Evolutionary conservation across 1,140 invertebrate species (phyloP).

Genomic region (Bombus sibiricus): DNA sequence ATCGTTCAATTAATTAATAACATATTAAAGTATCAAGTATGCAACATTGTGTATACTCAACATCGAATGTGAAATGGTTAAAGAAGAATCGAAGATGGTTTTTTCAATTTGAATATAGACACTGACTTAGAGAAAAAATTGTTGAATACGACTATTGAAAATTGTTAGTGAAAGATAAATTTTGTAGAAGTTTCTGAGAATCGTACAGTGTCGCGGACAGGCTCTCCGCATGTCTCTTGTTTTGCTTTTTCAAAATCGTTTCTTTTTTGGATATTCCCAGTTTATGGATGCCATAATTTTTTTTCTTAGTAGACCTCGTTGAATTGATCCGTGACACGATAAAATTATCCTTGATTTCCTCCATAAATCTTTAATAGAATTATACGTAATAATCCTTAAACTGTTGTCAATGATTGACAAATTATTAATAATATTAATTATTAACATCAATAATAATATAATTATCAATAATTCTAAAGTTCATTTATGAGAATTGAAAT

Average conservation of each 20-base stretch:
- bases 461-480: not conserved
- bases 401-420: too few species aligned
- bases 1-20: not conserved
- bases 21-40: not conserved
- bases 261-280: not conserved
- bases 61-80: not conserved
- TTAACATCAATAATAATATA: not conserved
- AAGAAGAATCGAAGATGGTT: not conserved
- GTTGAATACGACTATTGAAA: not conserved
- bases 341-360: not conserved
- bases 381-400: not conserved
- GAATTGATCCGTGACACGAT: not conserved
- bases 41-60: not conserved
- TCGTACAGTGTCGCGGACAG: not conserved
- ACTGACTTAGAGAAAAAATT: not conserved
- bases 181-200: not conserved
- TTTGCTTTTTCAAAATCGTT: not conserved
- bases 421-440: not conserved
- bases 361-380: not conserved
- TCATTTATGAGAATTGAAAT: not conserved
- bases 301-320: not conserved
- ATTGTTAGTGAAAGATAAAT: not conserved
- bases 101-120: not conserved
- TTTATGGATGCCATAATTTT: not conserved
- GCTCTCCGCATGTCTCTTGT: slow-evolving; percentile 2